Conservation (phyloP, 2,113 vertebrate species). For the Upupa epops region DNA sequence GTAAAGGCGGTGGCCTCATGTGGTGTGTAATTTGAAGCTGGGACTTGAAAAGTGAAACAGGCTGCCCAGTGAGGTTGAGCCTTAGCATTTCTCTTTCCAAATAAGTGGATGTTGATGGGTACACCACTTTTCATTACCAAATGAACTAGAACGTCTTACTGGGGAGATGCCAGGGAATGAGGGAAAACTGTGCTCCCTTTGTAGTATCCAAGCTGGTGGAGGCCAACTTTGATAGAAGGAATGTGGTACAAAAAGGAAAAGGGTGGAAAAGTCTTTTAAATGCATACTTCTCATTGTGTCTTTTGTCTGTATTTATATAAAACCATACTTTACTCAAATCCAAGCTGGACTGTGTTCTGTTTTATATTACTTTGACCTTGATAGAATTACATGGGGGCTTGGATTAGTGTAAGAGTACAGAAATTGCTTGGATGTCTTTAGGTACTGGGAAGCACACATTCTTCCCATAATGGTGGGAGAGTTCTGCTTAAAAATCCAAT, state of each 20-base stretch:
- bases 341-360: constrained; percentile 8
- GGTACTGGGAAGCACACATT: constrained; percentile 32
- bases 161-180: background rate
- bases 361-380: constrained; percentile 50
- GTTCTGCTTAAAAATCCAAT: constrained; percentile 64
- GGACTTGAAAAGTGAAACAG: background rate
- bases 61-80: background rate
- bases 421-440: constrained; percentile 45
- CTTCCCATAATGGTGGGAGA: constrained; percentile 29
- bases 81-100: background rate
- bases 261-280: background rate
- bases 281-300: background rate
- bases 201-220: background rate
- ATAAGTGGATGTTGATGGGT: background rate
- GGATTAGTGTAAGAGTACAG: constrained; percentile 20
- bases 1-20: background rate
- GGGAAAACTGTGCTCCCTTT: background rate
- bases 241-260: background rate
- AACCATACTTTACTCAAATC: background rate
- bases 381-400: constrained; percentile 19
- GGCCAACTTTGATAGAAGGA: background rate
- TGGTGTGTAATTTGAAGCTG: background rate
- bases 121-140: background rate
- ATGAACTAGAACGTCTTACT: background rate
- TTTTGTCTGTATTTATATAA: background rate